These are phyloP conservation scores for Cervus canadensis DNA, from an alignment of 2,113 vertebrate species.

Conservation along the genomic window DNA sequence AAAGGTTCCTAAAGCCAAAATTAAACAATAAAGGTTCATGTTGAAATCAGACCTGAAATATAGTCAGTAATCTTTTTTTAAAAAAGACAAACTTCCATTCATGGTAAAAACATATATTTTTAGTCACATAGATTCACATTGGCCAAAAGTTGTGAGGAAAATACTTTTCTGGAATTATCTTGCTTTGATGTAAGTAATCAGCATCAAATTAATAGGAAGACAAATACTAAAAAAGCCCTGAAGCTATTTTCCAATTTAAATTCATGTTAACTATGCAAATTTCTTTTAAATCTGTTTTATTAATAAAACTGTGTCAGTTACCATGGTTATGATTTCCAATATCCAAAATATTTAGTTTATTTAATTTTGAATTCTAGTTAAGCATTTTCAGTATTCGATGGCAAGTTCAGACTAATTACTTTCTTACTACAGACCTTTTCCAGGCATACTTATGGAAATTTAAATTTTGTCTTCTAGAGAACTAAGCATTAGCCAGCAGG, in stretches of 20 bases:
- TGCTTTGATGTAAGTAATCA: slow-evolving; percentile 24
- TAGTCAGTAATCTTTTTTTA: neutral
- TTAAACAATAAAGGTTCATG: slow-evolving; percentile 1
- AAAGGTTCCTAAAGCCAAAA: slow-evolving; percentile 5
- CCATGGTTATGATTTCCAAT: neutral
- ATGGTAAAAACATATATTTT: neutral
- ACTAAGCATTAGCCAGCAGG: slow-evolving; percentile 23
- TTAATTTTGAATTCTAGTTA: slow-evolving; percentile 47
- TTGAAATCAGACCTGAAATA: slow-evolving; percentile 22
- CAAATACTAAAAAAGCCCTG: slow-evolving; percentile 6
- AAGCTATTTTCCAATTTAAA: slow-evolving; percentile 27
- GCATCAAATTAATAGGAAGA: neutral
- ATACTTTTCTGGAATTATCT: neutral
- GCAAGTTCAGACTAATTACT: slow-evolving; percentile 9
- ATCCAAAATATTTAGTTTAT: slow-evolving; percentile 23
- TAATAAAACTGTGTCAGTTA: slow-evolving; percentile 33
- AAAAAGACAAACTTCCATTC: neutral
- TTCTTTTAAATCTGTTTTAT: slow-evolving; percentile 14
- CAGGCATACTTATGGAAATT: slow-evolving; percentile 49
- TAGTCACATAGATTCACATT: slow-evolving; percentile 17
- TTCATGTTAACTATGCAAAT: neutral
- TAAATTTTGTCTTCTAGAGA: slow-evolving; percentile 39
- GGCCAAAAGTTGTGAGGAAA: neutral
- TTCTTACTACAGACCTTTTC: slow-evolving; percentile 34
- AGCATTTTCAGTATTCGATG: slow-evolving; percentile 33